Evolutionary conservation across 2,113 vertebrate species (phyloP), one percentile per base, ranked within the genome.

Genomic region (Larimichthys crocea): DNA sequence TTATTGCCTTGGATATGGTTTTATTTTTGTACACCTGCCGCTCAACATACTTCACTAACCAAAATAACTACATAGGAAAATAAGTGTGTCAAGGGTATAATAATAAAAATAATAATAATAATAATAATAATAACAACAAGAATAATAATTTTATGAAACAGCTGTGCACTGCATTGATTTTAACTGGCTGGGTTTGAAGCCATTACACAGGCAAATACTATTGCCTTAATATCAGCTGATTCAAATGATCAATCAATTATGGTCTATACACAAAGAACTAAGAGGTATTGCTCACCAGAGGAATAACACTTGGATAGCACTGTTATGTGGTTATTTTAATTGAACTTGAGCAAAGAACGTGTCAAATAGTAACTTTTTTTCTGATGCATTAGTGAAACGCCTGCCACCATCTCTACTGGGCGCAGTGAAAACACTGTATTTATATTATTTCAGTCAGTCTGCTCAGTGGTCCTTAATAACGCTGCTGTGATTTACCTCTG

Each of bases 401-500:
- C 26, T 65, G 19, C 11, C 44, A 15, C 3, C n/a, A 3, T 29
- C 17, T 1, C 24, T 29, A 31, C 20, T 12, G 26, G 15, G n/a
- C n/a, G n/a, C n/a, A n/a, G n/a, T 11, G 29, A 19, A 40, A 9
- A 15, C 10, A 16, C 1, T 5, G 42, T 26, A 26, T 19, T 1
- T 3, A 19, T 11, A 14, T 52, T 16, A 16, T 8, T 61, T n/a
- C 26, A 10, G 15, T 57, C 6, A 0, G 14, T 7, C 4, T 14
- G 7, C 2, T 48, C 29, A 52, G 12, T 16, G 6, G 35, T 40
- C 35, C 35, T 35, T n/a, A n/a, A n/a, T n/a, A n/a, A n/a, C n/a
- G n/a, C n/a, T 15, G 60, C 1, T 53, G n/a, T 11, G 44, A 40
- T 19, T 87, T 93, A 95, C 95, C 94, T 95, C 95, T 31, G 92